Base-by-base conservation (phyloP, 2,797 vertebrate species). In the Lophura swinhoii region DNA sequence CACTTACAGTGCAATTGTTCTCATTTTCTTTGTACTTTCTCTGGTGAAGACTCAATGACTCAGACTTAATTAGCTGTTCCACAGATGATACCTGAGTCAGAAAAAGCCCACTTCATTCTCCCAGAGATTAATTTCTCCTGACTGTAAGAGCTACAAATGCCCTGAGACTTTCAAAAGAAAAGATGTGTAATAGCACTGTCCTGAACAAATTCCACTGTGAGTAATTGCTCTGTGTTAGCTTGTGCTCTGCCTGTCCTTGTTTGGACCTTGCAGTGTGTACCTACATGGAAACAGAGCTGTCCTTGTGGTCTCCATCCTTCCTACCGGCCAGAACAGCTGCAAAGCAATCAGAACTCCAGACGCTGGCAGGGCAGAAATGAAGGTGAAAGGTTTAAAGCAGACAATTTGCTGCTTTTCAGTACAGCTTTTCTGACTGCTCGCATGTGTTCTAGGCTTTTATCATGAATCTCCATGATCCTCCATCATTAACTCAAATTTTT, bases 51-150 rank as follows among this genome's bases (percentile, higher is more conserved):
- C 49, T 82, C 20, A 1, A 46, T 84, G 58, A 96, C 64, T 94
- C 81, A 90, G 71, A 74, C 37, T 77, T 85, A 84, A 93, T 93
- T 87, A 94, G n/a, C 59, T 83, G 41, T 89, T 72, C 44, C 7
- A 12, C 5, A 29, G 86, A 66, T 86, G 53, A 68, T 74, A 73
- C 1, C 0, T 46, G 49, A 95, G 51, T 81, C 66, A 63, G 62
- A 84, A 93, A 87, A 60, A 29, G 20, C 11, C 14, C 9, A 14
- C 18, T 85, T 86, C 6, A 22, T 86, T 69, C 51, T 87, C 18
- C 26, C 10, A 14, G 17, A 80, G 31, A 82, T 91, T 48, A 71
- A 77, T 91, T 94, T 79, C 33, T 91, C 73, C 70, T 73, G 41
- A 56, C 29, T 80, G 15, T 24, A 75, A 60, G 29, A 84, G n/a